Evolutionary conservation across 2,888 invertebrate species (phyloP).

Genomic region (Polietes domitor): DNA sequence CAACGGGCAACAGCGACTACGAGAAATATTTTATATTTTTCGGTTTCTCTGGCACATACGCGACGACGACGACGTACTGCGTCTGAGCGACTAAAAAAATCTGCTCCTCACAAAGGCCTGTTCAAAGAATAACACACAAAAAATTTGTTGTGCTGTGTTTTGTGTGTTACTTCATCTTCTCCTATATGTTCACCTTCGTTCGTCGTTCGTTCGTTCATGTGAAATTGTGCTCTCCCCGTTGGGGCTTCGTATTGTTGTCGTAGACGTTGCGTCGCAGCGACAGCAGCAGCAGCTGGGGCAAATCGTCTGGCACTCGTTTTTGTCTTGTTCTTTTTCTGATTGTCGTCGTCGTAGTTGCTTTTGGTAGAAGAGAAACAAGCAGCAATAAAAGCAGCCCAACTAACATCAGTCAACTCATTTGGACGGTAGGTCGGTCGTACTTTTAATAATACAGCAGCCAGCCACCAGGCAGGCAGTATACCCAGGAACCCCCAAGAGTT

Average conservation of each 20-base stretch:
- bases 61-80: slow-evolving; percentile 64
- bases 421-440: neutral
- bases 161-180: slow-evolving; percentile 33
- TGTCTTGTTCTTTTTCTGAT: slow-evolving; percentile 23
- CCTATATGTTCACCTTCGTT: slow-evolving; percentile 6
- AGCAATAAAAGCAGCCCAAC: slow-evolving; percentile 21
- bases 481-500: too few species aligned
- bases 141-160: slow-evolving; percentile 20
- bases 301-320: slow-evolving; percentile 56
- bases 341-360: slow-evolving; percentile 5
- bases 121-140: slow-evolving; percentile 26
- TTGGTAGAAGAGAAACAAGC: slow-evolving; percentile 37
- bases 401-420: slow-evolving; percentile 5
- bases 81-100: slow-evolving; percentile 63
- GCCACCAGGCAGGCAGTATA: too few species aligned
- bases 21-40: slow-evolving; percentile 39
- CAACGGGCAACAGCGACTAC: neutral
- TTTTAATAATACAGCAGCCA: neutral
- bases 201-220: neutral
- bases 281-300: slow-evolving; percentile 52
- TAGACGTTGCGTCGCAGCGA: neutral
- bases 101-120: slow-evolving; percentile 51
- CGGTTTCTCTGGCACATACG: slow-evolving; percentile 59
- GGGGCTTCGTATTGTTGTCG: slow-evolving; percentile 39
- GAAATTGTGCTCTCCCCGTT: slow-evolving; percentile 39